These are phyloP conservation scores for Neosilurus mollespiculum DNA, from an alignment of 2,797 vertebrate species.

Conservation along the genomic window DNA sequence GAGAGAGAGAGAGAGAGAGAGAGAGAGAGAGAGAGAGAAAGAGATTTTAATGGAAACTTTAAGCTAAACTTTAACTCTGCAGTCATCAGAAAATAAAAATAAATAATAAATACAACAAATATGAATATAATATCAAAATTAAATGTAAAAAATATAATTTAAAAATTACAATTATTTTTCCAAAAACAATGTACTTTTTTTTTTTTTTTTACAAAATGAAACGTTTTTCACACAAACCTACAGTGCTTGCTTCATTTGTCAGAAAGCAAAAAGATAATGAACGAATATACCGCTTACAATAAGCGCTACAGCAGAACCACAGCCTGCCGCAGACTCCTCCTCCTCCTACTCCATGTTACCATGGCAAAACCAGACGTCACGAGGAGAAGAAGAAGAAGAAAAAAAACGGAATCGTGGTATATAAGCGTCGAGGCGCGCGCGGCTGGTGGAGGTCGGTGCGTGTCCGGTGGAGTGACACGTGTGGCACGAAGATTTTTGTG, in stretches of 20 bases:
- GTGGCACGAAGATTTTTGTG: slow-evolving; percentile 54
- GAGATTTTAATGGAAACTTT: too few species aligned
- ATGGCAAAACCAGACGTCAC: slow-evolving; percentile 77
- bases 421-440: slow-evolving; percentile 63
- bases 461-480: slow-evolving; percentile 66
- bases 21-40: too few species aligned
- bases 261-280: background rate
- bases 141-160: too few species aligned
- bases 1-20: too few species aligned
- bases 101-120: too few species aligned
- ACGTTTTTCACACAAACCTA: background rate
- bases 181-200: too few species aligned
- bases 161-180: too few species aligned
- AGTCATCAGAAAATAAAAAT: too few species aligned
- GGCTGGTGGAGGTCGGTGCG: slow-evolving; percentile 61
- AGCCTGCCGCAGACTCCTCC: slow-evolving; percentile 62
- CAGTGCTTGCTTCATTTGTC: background rate
- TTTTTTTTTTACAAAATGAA: background rate
- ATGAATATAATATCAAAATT: too few species aligned
- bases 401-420: slow-evolving; percentile 60
- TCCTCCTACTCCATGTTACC: slow-evolving; percentile 73
- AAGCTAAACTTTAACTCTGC: too few species aligned
- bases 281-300: too few species aligned
- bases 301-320: background rate
- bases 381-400: slow-evolving; percentile 35